Percentiles rank a stretch among this genome's conserved stretches.
Evolutionary conservation across 2,888 invertebrate genomes (phyloP).

Genomic region (Chouioia cunea): DNA sequence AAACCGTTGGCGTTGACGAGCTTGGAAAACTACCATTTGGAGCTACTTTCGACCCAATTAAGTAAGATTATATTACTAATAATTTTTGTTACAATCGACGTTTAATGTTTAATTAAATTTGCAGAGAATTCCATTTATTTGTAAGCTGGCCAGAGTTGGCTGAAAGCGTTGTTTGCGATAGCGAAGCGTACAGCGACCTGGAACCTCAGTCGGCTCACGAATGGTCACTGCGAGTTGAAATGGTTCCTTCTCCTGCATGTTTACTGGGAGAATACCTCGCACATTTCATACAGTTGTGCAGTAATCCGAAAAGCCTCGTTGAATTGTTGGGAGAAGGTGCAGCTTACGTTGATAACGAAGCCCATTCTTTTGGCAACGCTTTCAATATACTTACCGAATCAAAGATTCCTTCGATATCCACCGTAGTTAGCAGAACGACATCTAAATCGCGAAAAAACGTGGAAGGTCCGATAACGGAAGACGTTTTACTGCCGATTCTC

Average conservation of each 20-base stretch:
- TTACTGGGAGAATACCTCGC: slow-evolving; percentile 82
- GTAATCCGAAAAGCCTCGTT: slow-evolving; percentile 68
- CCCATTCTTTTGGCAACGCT: slow-evolving; percentile 64
- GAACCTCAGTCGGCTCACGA: slow-evolving; percentile 85
- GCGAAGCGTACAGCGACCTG: slow-evolving; percentile 88
- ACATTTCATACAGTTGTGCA: slow-evolving; percentile 79
- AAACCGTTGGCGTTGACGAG: slow-evolving; percentile 70
- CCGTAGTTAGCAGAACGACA: slow-evolving; percentile 72
- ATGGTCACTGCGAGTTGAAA: slow-evolving; percentile 81
- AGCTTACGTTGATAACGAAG: slow-evolving; percentile 62
- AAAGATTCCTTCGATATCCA: slow-evolving; percentile 76
- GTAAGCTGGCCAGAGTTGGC: slow-evolving; percentile 89
- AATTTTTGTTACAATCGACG: slow-evolving; percentile 28
- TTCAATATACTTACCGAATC: slow-evolving; percentile 82
- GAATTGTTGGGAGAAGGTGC: slow-evolving; percentile 73
- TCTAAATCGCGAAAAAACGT: slow-evolving; percentile 71
- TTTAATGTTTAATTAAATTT: slow-evolving; percentile 31
- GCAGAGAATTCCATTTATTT: slow-evolving; percentile 79
- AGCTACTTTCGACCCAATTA: slow-evolving; percentile 83
- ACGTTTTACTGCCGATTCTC: slow-evolving; percentile 81
- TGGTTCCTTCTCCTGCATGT: slow-evolving; percentile 79
- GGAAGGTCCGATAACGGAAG: slow-evolving; percentile 84
- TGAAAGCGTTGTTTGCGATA: slow-evolving; percentile 89
- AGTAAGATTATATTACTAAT: slow-evolving; percentile 60
- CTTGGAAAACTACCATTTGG: slow-evolving; percentile 84